Percentiles rank a stretch among this genome's conserved stretches.
These are phyloP conservation scores for Platycheirus albimanus DNA, from an alignment of 2,888 invertebrate genomes.

Conservation along the genomic window DNA sequence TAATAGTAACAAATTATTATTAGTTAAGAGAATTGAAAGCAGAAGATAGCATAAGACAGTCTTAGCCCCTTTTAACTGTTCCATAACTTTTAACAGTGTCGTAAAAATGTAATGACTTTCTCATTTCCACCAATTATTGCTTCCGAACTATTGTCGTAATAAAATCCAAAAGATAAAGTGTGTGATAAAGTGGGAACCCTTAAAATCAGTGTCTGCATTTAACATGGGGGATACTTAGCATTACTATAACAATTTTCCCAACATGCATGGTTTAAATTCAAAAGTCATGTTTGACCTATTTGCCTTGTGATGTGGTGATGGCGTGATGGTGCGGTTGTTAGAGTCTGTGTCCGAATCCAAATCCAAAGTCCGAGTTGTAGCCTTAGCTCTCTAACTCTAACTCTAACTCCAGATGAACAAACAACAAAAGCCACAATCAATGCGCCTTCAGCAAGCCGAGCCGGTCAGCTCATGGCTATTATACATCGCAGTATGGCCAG, in stretches of 20 bases:
- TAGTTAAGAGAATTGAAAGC: no score
- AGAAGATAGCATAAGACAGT: no score
- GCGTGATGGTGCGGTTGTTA: slow-evolving; percentile 13
- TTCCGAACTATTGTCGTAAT: no score
- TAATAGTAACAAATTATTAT: no score
- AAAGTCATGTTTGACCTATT: slow-evolving; percentile 74
- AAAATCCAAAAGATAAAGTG: no score
- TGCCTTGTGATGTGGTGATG: slow-evolving; percentile 57
- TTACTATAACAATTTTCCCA: slow-evolving; percentile 68
- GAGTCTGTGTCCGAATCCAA: slow-evolving; percentile 3
- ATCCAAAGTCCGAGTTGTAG: slow-evolving; percentile 13
- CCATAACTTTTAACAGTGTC: no score
- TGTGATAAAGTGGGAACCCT: slow-evolving; percentile 13
- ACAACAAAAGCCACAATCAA: slow-evolving; percentile 50
- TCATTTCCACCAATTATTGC: no score
- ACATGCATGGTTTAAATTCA: slow-evolving; percentile 68
- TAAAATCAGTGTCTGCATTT: background rate
- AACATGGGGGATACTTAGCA: slow-evolving; percentile 60
- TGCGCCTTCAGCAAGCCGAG: background rate
- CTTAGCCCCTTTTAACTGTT: no score
- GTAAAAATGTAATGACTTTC: no score
- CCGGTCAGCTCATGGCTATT: slow-evolving; percentile 4
- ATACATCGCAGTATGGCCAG: slow-evolving; percentile 1
- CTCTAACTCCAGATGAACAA: slow-evolving; percentile 31
- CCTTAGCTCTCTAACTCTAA: slow-evolving; percentile 14